Evolutionary conservation across 2,888 invertebrate genomes (phyloP).

Genomic region (Parnassius orleans): DNA sequence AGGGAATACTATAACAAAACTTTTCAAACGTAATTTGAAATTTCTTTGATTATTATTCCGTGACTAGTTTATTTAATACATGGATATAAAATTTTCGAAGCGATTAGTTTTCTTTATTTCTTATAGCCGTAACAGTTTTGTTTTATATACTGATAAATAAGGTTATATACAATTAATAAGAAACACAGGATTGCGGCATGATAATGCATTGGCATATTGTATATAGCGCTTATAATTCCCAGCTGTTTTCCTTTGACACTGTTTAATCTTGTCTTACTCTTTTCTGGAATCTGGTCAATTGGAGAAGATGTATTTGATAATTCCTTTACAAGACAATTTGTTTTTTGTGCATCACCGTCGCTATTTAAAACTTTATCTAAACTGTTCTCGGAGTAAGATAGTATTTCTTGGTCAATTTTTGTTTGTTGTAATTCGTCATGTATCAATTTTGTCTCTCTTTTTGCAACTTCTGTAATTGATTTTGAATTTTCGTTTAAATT

Average conservation of each 20-base stretch:
- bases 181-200: constrained; percentile 76
- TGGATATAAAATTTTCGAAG: constrained; percentile 13
- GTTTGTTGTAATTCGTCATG: constrained; percentile 29
- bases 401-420: constrained; percentile 29
- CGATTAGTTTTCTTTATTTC: constrained; percentile 36
- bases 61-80: constrained; percentile 65
- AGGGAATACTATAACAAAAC: constrained; percentile 19
- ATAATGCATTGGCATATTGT: constrained; percentile 77
- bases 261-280: constrained; percentile 48
- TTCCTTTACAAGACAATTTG: constrained; percentile 1
- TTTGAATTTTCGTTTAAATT: constrained; percentile 36
- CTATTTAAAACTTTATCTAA: constrained; percentile 4
- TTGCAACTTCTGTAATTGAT: constrained; percentile 23
- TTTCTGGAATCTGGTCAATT: constrained; percentile 27
- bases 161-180: constrained; percentile 77
- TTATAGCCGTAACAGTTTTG: constrained; percentile 62
- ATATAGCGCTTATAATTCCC: constrained; percentile 63
- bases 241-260: constrained; percentile 55
- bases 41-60: constrained; percentile 43
- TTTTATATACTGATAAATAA: constrained; percentile 74
- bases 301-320: constrained; percentile 2
- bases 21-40: constrained; percentile 30
- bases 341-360: neutral
- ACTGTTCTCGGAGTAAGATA: constrained; percentile 13
- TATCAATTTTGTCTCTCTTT: constrained; percentile 36